Evolutionary conservation across 2,888 invertebrate species (phyloP), one percentile per base, ranked within the genome.

Genomic region (Lissocephala sabroskyi): DNA sequence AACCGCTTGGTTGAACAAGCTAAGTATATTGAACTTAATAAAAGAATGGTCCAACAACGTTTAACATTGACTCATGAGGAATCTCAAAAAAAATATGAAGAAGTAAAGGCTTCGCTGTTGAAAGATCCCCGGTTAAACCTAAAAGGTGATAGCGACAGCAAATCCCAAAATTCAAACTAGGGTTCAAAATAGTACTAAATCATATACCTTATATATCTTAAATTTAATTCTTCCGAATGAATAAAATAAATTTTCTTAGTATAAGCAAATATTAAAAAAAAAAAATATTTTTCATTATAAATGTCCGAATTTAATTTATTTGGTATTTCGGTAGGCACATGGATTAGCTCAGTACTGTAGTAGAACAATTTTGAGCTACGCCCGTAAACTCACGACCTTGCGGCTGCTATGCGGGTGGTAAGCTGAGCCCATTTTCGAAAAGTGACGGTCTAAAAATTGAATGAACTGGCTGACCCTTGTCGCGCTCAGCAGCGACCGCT

Each of bases 11-110:
- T 82, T 3, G 55, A 76, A 5, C 82, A 84, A 45, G 80, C 73
- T 2, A 83, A 79, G 47, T 68, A 79, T 13, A 75, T 85, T 26
- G 81, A 81, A 9, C 60, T 83, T 0, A 75, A 83, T 40, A 83
- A 83, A 46, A 74, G 84, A n/a, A 83, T 84, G 77, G 79, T 85
- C 0, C 84, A 84, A 45, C 82, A 84, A 49, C 77, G 85, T 1
- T 56, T 85, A 44, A 80, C 80, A 0, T 49, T 82, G 2, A 82
- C 84, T 1, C 83, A 84, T 46, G 80, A 84, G 32, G 79, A 83
- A 30, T 82, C 83, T 1, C 81, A 84, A 47, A 78, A 77, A 44
- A 84, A 85, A 56, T 85, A 82, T 45, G 80, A 82, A 43, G 52
- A 65, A 32, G 78, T 85, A 1, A 84, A 84, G 39, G 70, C 65